Evolutionary conservation across 2,113 vertebrate genomes (phyloP).

Genomic region (Rhadina sibilatrix): DNA sequence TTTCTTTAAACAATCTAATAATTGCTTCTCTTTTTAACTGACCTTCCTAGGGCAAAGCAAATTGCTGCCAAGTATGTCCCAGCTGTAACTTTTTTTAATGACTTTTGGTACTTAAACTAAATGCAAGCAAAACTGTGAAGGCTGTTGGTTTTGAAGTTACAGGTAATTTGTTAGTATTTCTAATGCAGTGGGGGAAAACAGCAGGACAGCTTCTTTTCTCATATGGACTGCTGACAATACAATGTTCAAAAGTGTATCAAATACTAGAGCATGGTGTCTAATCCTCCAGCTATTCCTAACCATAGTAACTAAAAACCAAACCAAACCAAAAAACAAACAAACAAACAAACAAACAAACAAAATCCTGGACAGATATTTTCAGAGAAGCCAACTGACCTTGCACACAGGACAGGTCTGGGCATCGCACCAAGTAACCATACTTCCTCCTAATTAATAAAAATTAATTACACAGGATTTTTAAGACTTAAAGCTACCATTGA

Average conservation of each 20-base stretch:
- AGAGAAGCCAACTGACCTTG: not conserved
- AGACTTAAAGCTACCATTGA: not conserved
- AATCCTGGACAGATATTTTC: not conserved
- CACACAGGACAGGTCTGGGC: not conserved
- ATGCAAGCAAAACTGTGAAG: not conserved
- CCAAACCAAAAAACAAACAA: not conserved
- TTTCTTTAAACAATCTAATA: conserved; percentile 19
- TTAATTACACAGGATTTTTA: not conserved
- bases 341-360: not conserved
- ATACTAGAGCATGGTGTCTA: not conserved
- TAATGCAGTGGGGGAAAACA: not conserved
- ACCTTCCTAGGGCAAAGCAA: not conserved
- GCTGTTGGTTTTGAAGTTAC: not conserved
- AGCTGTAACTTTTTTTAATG: not conserved
- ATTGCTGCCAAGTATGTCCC: not conserved
- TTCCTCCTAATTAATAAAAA: not conserved
- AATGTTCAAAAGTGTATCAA: not conserved
- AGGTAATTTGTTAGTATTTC: not conserved
- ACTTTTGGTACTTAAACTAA: not conserved
- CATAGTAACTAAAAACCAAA: not conserved
- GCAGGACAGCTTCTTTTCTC: not conserved
- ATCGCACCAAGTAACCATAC: not conserved
- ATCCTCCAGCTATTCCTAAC: not conserved
- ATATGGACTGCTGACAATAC: not conserved
- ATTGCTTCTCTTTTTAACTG: not conserved